Base-by-base conservation (phyloP, 1,140 invertebrate species). In the Spodoptera frugiperda region DNA sequence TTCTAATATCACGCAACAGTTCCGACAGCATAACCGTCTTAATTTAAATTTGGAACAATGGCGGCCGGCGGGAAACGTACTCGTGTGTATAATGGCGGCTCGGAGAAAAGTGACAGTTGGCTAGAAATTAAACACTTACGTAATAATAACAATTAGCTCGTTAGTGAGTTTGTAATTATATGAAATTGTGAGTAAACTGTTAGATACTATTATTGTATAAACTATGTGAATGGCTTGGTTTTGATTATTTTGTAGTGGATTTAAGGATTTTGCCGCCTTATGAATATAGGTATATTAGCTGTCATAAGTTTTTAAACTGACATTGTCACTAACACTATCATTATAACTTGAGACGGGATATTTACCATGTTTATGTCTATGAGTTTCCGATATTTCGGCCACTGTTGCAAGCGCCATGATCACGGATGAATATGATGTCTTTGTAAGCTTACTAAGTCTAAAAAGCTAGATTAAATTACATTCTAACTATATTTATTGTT, bases 41-140 rank as follows among this genome's bases (percentile, higher is more conserved):
- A 80, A 82, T 78, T 77, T 82, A 79, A 80, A 63, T 77, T 80
- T 70, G 78, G 53, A 85, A 89, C 87, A 89, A 89, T 86, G 82
- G 81, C 84, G 87, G 83, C 5, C 8, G 33, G 33, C 33, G 33
- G 33, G 33, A 84, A 89, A 84, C 80, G 17, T 65, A 77, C 44
- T 76, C 76, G 71, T 75, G 65, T 61, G 57, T 77, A 78, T 84
- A 80, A 82, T 81, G 76, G 82, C 84, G 84, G 81, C 78, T 77
- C 82, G 82, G 76, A 78, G 82, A 84, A 87, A 82, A 84, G 82
- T 80, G 83, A 87, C 81, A 73, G 25, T 65, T 59, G 48, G 30
- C 57, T 59, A 48, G 68, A 70, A 55, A 73, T 75, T 53, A 75
- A 75, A 30, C 17, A 21, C 11, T 75, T 75, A 65, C 46, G 59